Percentiles rank a stretch among this genome's conserved stretches.
Conservation (phyloP, 2,797 vertebrate genomes). For the Smutsia temminckii region DNA sequence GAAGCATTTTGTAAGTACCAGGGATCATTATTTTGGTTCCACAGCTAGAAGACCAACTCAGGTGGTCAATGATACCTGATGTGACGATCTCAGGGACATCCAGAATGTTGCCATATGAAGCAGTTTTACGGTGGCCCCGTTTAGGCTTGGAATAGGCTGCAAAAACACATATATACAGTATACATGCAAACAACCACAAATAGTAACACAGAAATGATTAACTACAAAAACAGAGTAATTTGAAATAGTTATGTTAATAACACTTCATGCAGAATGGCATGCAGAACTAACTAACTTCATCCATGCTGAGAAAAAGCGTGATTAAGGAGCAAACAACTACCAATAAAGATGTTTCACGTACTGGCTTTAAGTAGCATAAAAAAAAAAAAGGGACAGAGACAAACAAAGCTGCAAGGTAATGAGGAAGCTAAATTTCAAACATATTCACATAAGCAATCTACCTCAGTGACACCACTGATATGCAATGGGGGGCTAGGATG, state of each 20-base stretch:
- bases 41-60: conserved; percentile 87
- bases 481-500: neutral
- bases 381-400: conserved; percentile 71
- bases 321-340: conserved; percentile 86
- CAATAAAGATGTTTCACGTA: conserved; percentile 77
- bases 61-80: conserved; percentile 95
- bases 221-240: conserved; percentile 83
- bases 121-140: conserved; percentile 99
- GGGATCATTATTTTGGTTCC: conserved; percentile 86
- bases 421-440: conserved; percentile 75
- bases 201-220: conserved; percentile 85
- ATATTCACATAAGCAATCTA: conserved; percentile 46
- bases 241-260: conserved; percentile 85
- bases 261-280: conserved; percentile 87
- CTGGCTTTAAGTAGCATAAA: conserved; percentile 81
- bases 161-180: conserved; percentile 97
- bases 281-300: conserved; percentile 86
- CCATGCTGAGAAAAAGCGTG: conserved; percentile 86
- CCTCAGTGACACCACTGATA: conserved; percentile 43
- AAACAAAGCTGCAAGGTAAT: conserved; percentile 82
- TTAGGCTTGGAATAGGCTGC: conserved; percentile 96
- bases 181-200: conserved; percentile 94
- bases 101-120: conserved; percentile 99
- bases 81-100: conserved; percentile 99
- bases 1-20: conserved; percentile 85